phyloP scores from a whole-genome alignment of 2,888 invertebrate genomes.

The Ethmia dodecea region DNA sequence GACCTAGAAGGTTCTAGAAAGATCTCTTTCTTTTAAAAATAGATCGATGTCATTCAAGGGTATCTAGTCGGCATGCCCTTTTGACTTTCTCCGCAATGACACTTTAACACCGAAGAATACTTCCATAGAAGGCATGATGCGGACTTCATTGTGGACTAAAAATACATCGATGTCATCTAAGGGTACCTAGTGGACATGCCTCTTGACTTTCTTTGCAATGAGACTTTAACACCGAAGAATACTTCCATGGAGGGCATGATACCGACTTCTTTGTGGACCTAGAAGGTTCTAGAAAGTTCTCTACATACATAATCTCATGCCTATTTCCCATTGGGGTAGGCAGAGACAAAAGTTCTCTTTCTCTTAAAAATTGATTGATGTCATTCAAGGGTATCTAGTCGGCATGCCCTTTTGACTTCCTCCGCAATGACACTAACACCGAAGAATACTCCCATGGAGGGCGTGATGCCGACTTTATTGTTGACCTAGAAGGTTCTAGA shows the following conservation, averaged over 20 bases:
- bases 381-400: constrained; percentile 92
- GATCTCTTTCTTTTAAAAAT: no score
- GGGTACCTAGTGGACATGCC: constrained; percentile 95
- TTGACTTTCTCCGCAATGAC: constrained; percentile 91
- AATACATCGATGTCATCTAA: constrained; percentile 82
- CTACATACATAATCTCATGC: no score
- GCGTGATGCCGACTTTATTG: constrained; percentile 92
- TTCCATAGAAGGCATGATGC: constrained; percentile 95
- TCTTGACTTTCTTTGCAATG: constrained; percentile 91
- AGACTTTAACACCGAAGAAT: constrained; percentile 84
- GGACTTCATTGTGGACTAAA: constrained; percentile 93
- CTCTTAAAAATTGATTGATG: no score
- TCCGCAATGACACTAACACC: constrained; percentile 83
- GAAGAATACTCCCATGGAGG: constrained; percentile 89
- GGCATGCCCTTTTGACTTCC: constrained; percentile 91
- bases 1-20: constrained; percentile 83
- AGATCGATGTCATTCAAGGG: constrained; percentile 86
- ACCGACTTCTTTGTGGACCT: constrained; percentile 96
- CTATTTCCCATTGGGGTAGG: no score
- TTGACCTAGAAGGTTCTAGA: constrained; percentile 89
- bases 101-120: constrained; percentile 83
- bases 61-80: constrained; percentile 93
- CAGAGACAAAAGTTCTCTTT: no score
- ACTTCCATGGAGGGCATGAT: constrained; percentile 94
- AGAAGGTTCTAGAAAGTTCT: no score